Conservation (phyloP, 2,113 vertebrate species). For the Taxidea taxus region DNA sequence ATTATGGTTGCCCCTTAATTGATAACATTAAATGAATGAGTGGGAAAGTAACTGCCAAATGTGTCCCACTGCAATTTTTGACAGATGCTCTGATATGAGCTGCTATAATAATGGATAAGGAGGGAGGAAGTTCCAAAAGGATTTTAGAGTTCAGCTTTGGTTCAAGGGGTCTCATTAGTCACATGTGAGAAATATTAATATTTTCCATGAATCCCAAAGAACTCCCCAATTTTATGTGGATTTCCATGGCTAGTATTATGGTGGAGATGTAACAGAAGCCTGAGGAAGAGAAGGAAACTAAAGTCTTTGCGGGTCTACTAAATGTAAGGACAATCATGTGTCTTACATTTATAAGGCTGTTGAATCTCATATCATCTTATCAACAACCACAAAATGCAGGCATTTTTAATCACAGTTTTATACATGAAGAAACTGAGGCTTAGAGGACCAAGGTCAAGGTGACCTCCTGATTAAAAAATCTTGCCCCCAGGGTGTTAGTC, state of each 20-base stretch:
- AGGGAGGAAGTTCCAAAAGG: slow-evolving; percentile 45
- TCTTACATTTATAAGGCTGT: neutral
- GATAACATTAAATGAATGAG: slow-evolving; percentile 39
- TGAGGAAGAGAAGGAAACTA: neutral
- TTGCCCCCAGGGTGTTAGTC: too few relatives aligned
- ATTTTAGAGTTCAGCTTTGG: slow-evolving; percentile 59
- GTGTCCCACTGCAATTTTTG: slow-evolving; percentile 61
- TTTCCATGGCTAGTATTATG: neutral
- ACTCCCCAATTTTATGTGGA: neutral
- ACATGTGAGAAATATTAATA: slow-evolving; percentile 51
- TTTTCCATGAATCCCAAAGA: slow-evolving; percentile 40
- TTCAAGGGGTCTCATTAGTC: slow-evolving; percentile 62
- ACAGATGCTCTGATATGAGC: slow-evolving; percentile 66
- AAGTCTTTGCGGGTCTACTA: neutral
- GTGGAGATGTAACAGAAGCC: neutral
- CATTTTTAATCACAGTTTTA: neutral
- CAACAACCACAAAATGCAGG: accelerated
- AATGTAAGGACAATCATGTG: neutral
- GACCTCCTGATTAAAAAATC: neutral
- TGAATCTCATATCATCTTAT: neutral
- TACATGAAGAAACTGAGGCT: neutral
- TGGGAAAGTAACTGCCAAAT: slow-evolving; percentile 15
- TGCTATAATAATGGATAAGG: slow-evolving; percentile 57
- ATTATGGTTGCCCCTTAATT: slow-evolving; percentile 40
- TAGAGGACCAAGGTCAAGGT: neutral